These are phyloP conservation scores for Pangasianodon gigas DNA, from an alignment of 2,113 vertebrate species.

Conservation along the genomic window DNA sequence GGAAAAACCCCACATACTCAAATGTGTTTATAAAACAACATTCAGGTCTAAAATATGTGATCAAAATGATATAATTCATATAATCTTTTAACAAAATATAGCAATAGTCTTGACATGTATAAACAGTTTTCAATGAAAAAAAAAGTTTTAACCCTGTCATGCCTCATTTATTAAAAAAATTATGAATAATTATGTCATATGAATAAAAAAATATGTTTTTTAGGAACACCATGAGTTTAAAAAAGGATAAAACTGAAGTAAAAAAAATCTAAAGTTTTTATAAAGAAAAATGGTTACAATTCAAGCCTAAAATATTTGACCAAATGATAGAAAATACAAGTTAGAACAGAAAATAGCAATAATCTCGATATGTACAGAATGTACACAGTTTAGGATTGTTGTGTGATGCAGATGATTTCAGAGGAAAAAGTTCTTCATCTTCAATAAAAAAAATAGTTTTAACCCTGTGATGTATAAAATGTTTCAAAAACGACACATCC, in stretches of 20 bases:
- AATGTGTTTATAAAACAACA: background rate
- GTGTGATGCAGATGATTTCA: too few species aligned
- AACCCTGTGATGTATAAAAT: too few species aligned
- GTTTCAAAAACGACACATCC: too few species aligned
- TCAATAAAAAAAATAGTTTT: too few species aligned
- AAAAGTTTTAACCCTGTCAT: background rate
- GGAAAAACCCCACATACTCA: too few species aligned
- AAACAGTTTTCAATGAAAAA: background rate
- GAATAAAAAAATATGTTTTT: background rate
- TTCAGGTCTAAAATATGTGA: background rate
- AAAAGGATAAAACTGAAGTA: background rate
- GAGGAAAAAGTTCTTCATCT: too few species aligned
- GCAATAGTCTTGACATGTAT: background rate
- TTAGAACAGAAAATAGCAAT: background rate
- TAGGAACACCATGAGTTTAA: background rate
- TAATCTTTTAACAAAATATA: background rate
- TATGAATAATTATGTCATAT: too few species aligned
- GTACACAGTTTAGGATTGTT: background rate
- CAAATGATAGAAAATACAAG: background rate
- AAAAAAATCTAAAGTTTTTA: background rate
- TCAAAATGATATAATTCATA: background rate
- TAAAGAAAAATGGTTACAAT: background rate
- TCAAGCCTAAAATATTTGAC: background rate
- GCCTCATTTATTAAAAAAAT: background rate
- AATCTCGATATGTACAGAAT: background rate